phyloP scores from a whole-genome alignment of 1,140 invertebrate genomes.

The Bombus soroeensis region DNA sequence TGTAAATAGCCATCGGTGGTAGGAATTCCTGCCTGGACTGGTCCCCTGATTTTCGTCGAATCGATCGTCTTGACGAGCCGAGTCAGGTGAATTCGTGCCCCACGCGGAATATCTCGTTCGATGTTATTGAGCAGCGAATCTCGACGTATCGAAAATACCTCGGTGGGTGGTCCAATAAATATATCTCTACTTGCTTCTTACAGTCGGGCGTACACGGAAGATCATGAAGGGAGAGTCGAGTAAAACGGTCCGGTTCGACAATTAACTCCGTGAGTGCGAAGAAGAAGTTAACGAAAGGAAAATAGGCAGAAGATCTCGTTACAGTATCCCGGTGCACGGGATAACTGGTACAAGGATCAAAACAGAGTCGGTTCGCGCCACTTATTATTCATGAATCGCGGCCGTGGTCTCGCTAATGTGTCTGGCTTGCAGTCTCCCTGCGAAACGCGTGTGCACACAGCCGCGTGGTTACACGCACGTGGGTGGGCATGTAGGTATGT shows the following conservation, averaged over 20 bases:
- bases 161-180: conserved; percentile 12
- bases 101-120: not conserved
- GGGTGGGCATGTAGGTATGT: conserved; percentile 58
- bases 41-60: not conserved
- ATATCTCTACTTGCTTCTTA: not conserved
- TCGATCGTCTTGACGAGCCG: not conserved
- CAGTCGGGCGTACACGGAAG: not conserved
- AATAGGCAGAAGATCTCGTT: conserved; percentile 30
- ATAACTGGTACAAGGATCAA: conserved; percentile 52
- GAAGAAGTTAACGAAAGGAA: conserved; percentile 9
- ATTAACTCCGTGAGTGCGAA: not conserved
- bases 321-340: not conserved
- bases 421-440: conserved; percentile 37
- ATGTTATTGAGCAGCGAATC: not conserved
- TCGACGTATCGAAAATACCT: not conserved
- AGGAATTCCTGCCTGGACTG: not conserved
- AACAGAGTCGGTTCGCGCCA: conserved; percentile 54
- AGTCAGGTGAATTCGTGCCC: not conserved
- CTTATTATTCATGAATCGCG: conserved; percentile 66
- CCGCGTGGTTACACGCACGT: conserved; percentile 61
- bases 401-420: conserved; percentile 52
- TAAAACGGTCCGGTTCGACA: not conserved
- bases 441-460: conserved; percentile 22
- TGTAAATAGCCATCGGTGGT: conserved; percentile 13
- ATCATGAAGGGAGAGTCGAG: not conserved